Base-by-base conservation (phyloP, 2,888 invertebrate genomes). In the Pecten maximus region DNA sequence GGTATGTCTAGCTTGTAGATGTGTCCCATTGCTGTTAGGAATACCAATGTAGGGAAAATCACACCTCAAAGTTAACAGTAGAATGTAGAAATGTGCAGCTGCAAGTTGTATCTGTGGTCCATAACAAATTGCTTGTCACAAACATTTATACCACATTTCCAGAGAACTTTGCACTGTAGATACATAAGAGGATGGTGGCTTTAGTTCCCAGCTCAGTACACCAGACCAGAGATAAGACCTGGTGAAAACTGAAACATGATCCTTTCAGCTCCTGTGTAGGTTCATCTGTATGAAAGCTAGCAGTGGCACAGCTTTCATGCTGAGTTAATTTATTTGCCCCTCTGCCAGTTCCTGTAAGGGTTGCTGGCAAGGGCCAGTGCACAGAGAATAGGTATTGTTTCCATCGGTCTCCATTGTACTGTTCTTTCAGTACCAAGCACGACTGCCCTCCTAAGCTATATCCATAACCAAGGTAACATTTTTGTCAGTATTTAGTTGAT, bases 291-390 rank as follows among this genome's bases (percentile, higher is more conserved):
- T 28, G 74, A 74, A 74, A 74, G 4, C 74, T 35, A 74, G 28
- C 74, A 74, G 74, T 74, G 35, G 74, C 74, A 74, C 35, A 35
- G 74, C 35, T 74, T 74, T 74, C 74, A 74, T 10, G 74, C 74
- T 74, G 74, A 74, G 74, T 74, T 74, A 74, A 74, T 74, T 74
- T 74, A 74, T 74, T 74, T 74, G 74, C 74, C 74, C 74, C 74
- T 74, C 74, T 74, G 74, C 74, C 74, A 74, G 74, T 74, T 74
- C 35, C 28, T 74, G 74, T 74, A 35, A 35, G 3, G 35, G 74
- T 23, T 74, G 74, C 74, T 74, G 74, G 74, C 74, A 1, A 10
- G 35, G 74, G 35, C 74, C 74, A 19, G 16, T 19, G 19, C 23
- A 74, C 35, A 74, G 4, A 74, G 74, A 35, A 10, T 15, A 35